A percentile compares a stretch with the other conserved stretches of the same genome.
Evolutionary conservation across 2,888 invertebrate genomes (phyloP).

Genomic region (Drosophila parthenogenetica): DNA sequence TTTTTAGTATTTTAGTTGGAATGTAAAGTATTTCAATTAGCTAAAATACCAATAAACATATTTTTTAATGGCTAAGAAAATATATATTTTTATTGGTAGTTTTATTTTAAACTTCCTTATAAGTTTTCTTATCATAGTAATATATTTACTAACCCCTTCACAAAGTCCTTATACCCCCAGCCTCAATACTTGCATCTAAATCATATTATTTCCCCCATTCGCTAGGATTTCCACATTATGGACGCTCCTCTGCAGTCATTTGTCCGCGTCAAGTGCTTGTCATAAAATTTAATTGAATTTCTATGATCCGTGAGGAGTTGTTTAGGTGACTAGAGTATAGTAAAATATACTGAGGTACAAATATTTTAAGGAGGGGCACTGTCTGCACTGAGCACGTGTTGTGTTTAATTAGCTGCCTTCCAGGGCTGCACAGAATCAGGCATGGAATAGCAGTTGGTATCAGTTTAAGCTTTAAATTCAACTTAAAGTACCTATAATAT

Average conservation of each 20-base stretch:
- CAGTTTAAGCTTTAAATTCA: not conserved
- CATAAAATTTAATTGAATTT: conserved; percentile 55
- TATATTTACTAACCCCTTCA: no score
- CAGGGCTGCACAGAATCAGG: conserved; percentile 17
- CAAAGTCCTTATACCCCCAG: no score
- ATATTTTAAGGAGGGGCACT: not conserved
- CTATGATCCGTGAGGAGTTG: conserved; percentile 18
- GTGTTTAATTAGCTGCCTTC: conserved; percentile 45
- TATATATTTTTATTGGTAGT: no score
- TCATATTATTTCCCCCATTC: not conserved
- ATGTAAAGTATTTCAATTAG: no score
- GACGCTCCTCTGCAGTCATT: not conserved
- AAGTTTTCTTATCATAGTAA: no score
- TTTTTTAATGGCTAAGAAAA: no score
- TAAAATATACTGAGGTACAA: not conserved
- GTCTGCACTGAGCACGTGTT: conserved; percentile 44
- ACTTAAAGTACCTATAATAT: conserved; percentile 1
- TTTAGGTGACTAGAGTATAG: not conserved
- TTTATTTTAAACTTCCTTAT: no score
- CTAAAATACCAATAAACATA: no score
- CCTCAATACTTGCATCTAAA: not conserved
- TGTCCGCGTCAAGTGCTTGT: conserved; percentile 26
- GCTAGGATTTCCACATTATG: conserved; percentile 3
- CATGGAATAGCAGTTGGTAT: not conserved
- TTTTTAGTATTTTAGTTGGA: no score